These are phyloP conservation scores for Salvelinus alpinus DNA, from an alignment of 2,113 vertebrate species.

Conservation along the genomic window DNA sequence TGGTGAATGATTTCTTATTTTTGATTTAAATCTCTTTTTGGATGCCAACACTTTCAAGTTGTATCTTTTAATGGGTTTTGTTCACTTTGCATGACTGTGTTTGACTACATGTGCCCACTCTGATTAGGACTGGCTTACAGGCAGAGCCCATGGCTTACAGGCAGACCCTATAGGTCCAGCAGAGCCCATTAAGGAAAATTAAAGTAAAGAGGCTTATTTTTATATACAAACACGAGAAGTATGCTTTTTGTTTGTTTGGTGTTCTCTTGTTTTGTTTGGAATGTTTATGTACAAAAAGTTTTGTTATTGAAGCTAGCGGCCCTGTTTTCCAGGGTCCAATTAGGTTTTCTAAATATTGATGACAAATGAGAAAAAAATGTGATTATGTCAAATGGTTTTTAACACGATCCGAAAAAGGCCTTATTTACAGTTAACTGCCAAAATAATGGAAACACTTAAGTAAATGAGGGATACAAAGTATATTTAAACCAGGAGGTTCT, in stretches of 20 bases:
- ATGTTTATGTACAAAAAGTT: conserved; percentile 77
- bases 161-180: conserved; percentile 19
- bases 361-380: conserved; percentile 46
- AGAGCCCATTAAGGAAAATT: conserved; percentile 20
- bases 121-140: conserved; percentile 50
- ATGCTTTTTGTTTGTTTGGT: conserved; percentile 51
- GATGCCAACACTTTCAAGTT: conserved; percentile 62
- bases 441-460: too few species aligned
- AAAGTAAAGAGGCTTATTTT: conserved; percentile 76
- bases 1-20: conserved; percentile 36
- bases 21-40: conserved; percentile 40
- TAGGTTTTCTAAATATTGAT: conserved; percentile 69
- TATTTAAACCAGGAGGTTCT: too few species aligned
- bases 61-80: conserved; percentile 58
- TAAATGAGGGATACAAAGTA: too few species aligned
- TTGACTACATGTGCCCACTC: conserved; percentile 24
- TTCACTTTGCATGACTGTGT: conserved; percentile 77
- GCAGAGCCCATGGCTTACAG: conserved; percentile 20
- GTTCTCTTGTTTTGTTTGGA: conserved; percentile 70
- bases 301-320: conserved; percentile 64
- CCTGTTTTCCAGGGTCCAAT: conserved; percentile 73
- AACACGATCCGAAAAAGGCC: conserved; percentile 65
- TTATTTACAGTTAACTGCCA: conserved; percentile 39
- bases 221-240: conserved; percentile 67
- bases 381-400: conserved; percentile 69